Conservation (phyloP, 2,113 vertebrate genomes). For the Microcebus murinus region DNA sequence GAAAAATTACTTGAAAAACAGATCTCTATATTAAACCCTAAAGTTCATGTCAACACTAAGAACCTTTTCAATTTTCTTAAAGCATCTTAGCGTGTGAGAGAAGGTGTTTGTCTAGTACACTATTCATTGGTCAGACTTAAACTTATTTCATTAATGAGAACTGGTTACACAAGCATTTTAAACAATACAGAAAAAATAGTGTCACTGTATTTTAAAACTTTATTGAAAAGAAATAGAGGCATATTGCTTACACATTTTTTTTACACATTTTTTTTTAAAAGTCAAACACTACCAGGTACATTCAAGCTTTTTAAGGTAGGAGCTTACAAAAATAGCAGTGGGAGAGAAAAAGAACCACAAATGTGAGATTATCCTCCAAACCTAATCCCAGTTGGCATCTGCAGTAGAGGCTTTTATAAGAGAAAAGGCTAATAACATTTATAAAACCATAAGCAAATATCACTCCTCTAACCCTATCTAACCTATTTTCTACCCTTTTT, state of each 20-base stretch:
- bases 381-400: constrained; percentile 12
- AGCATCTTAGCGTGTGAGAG: not conserved
- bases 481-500: not conserved
- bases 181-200: not conserved
- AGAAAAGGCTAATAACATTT: constrained; percentile 7
- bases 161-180: constrained; percentile 19
- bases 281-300: constrained; percentile 22
- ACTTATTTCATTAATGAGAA: constrained; percentile 50
- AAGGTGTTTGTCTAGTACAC: constrained; percentile 37
- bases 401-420: constrained; percentile 1
- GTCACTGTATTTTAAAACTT: constrained; percentile 34
- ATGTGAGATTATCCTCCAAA: not conserved
- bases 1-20: constrained; percentile 25
- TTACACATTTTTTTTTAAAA: not conserved
- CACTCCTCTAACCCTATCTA: not conserved
- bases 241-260: not conserved
- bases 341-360: constrained; percentile 11
- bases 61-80: constrained; percentile 46
- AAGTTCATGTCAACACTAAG: not conserved
- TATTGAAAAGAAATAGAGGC: constrained; percentile 10
- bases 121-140: constrained; percentile 22
- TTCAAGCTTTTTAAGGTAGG: not conserved
- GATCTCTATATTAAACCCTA: constrained; percentile 44
- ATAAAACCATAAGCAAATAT: constrained; percentile 53
- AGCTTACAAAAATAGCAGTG: not conserved